Evolutionary conservation across 1,140 invertebrate species (phyloP).

Genomic region (Drosophila nikananu): DNA sequence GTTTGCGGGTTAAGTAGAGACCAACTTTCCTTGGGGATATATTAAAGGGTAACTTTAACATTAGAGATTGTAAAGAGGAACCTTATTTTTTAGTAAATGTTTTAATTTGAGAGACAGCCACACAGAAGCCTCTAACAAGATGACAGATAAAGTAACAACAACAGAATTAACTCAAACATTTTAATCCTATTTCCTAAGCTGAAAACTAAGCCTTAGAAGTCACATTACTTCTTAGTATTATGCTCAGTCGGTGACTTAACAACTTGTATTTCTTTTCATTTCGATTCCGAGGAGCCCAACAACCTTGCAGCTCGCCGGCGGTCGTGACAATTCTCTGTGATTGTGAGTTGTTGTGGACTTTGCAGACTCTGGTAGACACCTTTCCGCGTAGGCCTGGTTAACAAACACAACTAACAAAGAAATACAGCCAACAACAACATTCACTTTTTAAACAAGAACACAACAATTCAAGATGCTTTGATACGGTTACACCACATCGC

Average conservation of each 20-base stretch:
- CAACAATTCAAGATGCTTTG: constrained; percentile 53
- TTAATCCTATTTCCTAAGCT: background rate
- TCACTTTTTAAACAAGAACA: constrained; percentile 50
- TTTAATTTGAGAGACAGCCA: background rate
- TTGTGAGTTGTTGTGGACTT: constrained; percentile 12
- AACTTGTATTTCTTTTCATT: constrained; percentile 33
- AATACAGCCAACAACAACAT: constrained; percentile 45
- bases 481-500: constrained; percentile 41
- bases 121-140: background rate
- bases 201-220: background rate
- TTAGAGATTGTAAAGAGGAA: background rate
- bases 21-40: background rate
- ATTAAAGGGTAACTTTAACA: background rate
- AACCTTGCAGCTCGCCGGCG: constrained; percentile 29
- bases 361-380: constrained; percentile 5
- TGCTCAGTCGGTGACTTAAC: constrained; percentile 1
- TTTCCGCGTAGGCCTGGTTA: constrained; percentile 58
- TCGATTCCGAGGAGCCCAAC: constrained; percentile 5
- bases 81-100: background rate
- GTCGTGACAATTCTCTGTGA: constrained; percentile 39
- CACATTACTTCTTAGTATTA: constrained; percentile 5
- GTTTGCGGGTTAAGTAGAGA: constrained; percentile 13
- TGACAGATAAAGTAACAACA: background rate
- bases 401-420: constrained; percentile 19
- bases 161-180: background rate